These are phyloP conservation scores for Alexandromys fortis DNA, from an alignment of 2,113 vertebrate genomes.

Conservation along the genomic window DNA sequence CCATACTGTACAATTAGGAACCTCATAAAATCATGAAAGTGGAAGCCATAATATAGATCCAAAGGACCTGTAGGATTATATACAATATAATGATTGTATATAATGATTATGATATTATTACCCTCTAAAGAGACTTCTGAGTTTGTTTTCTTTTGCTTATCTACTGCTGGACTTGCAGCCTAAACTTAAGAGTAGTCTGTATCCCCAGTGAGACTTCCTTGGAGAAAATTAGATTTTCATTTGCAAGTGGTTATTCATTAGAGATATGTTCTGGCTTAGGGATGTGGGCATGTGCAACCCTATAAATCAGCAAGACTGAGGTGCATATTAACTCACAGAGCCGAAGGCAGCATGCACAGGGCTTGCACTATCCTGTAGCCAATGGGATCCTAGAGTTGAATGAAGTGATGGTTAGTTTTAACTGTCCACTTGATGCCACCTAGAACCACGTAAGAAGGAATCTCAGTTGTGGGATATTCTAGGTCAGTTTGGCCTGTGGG, in stretches of 20 bases:
- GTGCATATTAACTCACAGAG: too few species aligned
- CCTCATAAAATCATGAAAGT: not conserved
- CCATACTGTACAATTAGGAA: not conserved
- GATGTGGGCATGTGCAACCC: not conserved
- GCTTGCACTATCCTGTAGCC: fast-evolving
- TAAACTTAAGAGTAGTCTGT: not conserved
- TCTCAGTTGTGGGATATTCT: not conserved
- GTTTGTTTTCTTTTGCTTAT: not conserved
- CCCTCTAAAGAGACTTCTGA: not conserved
- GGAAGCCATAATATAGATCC: not conserved
- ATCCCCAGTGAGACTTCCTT: not conserved
- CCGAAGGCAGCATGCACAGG: too few species aligned
- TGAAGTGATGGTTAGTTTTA: not conserved
- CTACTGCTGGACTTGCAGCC: not conserved
- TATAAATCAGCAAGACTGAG: not conserved
- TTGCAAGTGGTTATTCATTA: not conserved
- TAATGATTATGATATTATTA: not conserved
- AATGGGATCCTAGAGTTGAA: not conserved
- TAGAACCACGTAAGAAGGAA: not conserved
- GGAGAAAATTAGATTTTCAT: not conserved
- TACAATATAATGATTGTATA: too few species aligned
- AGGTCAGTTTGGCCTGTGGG: too few species aligned
- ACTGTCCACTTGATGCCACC: too few species aligned
- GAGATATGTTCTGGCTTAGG: not conserved
- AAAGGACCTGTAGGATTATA: not conserved